Evolutionary conservation across 1,140 invertebrate species (phyloP).

Genomic region (Lordiphosa collinella): DNA sequence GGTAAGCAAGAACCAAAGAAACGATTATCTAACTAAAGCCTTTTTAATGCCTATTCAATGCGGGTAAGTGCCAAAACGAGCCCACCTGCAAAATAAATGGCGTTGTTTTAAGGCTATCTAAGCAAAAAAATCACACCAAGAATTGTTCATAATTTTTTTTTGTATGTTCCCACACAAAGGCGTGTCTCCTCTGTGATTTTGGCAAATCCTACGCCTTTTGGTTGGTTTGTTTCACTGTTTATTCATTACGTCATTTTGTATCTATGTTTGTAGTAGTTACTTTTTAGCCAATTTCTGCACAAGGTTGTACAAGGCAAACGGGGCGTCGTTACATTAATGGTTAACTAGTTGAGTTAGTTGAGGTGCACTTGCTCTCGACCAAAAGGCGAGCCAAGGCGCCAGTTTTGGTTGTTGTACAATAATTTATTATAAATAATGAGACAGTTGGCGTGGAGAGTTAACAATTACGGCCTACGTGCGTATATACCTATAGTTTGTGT

Average conservation of each 20-base stretch:
- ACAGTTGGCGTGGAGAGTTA: constrained; percentile 37
- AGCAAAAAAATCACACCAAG: constrained; percentile 43
- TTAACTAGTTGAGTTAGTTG: constrained; percentile 47
- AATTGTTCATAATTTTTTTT: constrained; percentile 61
- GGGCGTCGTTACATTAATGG: constrained; percentile 68
- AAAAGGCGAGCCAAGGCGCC: constrained; percentile 17
- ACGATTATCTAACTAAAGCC: constrained; percentile 26
- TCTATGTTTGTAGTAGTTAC: constrained; percentile 19
- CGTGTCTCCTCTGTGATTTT: constrained; percentile 6
- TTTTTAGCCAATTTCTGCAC: constrained; percentile 35
- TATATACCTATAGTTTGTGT: constrained; percentile 17
- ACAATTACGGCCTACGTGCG: constrained; percentile 70
- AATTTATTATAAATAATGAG: constrained; percentile 70
- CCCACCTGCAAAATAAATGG: constrained; percentile 26
- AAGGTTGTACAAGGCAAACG: constrained; percentile 77
- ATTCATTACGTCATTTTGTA: constrained; percentile 56
- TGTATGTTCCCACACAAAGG: constrained; percentile 50
- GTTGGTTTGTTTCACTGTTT: constrained; percentile 6
- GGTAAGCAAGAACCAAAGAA: constrained; percentile 38
- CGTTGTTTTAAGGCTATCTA: constrained; percentile 38
- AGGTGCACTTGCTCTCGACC: constrained; percentile 52
- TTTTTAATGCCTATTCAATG: constrained; percentile 49
- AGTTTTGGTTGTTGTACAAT: constrained; percentile 44
- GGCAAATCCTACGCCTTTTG: constrained; percentile 61
- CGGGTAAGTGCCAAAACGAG: constrained; percentile 48